phyloP scores from a whole-genome alignment of 2,888 invertebrate genomes.

The Dioctria linearis region DNA sequence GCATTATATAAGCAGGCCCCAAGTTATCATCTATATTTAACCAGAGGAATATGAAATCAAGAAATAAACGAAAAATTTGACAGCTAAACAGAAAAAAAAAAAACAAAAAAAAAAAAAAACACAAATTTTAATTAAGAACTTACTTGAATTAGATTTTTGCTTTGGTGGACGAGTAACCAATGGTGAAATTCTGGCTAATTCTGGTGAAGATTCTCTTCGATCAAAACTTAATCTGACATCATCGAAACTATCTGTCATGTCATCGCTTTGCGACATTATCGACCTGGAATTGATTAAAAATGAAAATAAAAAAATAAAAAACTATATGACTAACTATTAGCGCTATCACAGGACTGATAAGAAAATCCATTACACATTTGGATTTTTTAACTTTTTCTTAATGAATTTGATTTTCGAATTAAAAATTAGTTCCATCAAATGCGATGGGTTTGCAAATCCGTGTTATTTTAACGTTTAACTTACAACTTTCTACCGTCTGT shows the following conservation, averaged over 20 bases:
- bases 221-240: slow-evolving; percentile 54
- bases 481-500: slow-evolving; percentile 80
- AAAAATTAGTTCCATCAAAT: no score
- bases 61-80: not conserved
- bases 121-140: slow-evolving; percentile 59
- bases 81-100: not conserved
- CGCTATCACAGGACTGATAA: no score
- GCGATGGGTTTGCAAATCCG: no score
- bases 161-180: slow-evolving; percentile 87
- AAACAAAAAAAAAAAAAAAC: not conserved
- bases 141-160: slow-evolving; percentile 73
- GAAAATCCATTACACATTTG: no score
- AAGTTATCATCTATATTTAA: slow-evolving; percentile 33
- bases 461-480: not conserved
- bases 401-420: no score
- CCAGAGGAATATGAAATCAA: slow-evolving; percentile 22
- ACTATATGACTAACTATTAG: no score
- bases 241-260: slow-evolving; percentile 49
- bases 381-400: no score
- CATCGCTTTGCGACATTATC: slow-evolving; percentile 53
- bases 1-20: not conserved
- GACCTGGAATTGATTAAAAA: not conserved
- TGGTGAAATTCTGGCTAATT: slow-evolving; percentile 87
- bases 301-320: no score
- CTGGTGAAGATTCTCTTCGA: slow-evolving; percentile 81